Evolutionary conservation across 2,113 vertebrate genomes (phyloP).

Genomic region (Cottus gobio): DNA sequence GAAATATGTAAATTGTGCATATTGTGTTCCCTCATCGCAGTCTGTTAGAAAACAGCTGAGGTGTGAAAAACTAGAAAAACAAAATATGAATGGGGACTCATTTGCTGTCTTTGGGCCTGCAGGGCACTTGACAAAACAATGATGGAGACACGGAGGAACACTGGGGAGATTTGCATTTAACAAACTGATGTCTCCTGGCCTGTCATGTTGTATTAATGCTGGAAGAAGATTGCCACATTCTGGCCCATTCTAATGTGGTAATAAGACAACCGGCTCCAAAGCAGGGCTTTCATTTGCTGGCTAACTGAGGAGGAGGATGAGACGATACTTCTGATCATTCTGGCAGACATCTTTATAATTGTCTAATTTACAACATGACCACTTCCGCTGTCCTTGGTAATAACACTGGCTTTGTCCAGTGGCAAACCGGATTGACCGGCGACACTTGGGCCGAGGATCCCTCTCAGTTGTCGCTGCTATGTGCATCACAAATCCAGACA

Average conservation of each 20-base stretch:
- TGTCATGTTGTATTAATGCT: slow-evolving; percentile 83
- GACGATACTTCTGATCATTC: slow-evolving; percentile 46
- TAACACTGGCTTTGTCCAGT: slow-evolving; percentile 53
- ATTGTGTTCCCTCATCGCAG: slow-evolving; percentile 39
- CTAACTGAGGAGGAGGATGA: slow-evolving; percentile 50
- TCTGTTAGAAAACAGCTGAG: slow-evolving; percentile 73
- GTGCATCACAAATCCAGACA: slow-evolving; percentile 68
- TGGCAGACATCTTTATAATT: slow-evolving; percentile 65
- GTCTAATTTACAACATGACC: slow-evolving; percentile 62
- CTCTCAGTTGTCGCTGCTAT: slow-evolving; percentile 54
- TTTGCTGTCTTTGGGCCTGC: slow-evolving; percentile 77
- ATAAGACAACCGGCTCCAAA: slow-evolving; percentile 71
- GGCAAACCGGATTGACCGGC: slow-evolving; percentile 46
- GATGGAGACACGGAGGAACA: slow-evolving; percentile 79
- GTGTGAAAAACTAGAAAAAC: slow-evolving; percentile 67
- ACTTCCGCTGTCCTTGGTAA: slow-evolving; percentile 48
- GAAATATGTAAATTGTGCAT: slow-evolving; percentile 63
- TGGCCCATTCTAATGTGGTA: slow-evolving; percentile 68
- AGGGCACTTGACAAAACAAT: slow-evolving; percentile 82
- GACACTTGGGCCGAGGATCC: slow-evolving; percentile 21
- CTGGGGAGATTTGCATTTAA: slow-evolving; percentile 81
- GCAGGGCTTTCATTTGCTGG: slow-evolving; percentile 52
- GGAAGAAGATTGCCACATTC: slow-evolving; percentile 66
- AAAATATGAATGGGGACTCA: slow-evolving; percentile 74
- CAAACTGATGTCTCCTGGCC: slow-evolving; percentile 80